These are phyloP conservation scores for Echiichthys vipera DNA, from an alignment of 2,797 vertebrate species.

Conservation along the genomic window DNA sequence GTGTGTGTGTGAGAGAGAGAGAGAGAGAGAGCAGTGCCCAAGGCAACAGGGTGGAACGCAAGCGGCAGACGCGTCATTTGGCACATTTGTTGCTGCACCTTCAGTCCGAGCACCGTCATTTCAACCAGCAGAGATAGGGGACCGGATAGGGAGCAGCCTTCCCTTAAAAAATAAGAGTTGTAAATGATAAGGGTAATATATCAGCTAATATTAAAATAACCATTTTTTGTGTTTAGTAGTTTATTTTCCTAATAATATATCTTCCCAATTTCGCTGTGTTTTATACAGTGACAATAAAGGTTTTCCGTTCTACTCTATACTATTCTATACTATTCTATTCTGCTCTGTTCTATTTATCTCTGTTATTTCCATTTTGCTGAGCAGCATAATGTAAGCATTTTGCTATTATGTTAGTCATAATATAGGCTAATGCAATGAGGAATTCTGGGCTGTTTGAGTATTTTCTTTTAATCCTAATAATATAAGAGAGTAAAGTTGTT, in stretches of 20 bases:
- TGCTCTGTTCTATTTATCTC: too few species aligned
- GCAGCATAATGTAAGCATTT: background rate
- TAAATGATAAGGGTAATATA: too few species aligned
- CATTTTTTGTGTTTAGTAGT: background rate
- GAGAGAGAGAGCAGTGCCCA: background rate
- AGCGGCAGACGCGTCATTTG: conserved; percentile 54
- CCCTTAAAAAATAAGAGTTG: conserved; percentile 27
- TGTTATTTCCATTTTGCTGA: background rate
- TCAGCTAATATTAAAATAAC: background rate
- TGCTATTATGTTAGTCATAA: too few species aligned
- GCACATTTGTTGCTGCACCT: conserved; percentile 48
- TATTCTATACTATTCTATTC: too few species aligned
- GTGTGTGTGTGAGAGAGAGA: background rate
- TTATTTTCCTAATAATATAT: too few species aligned
- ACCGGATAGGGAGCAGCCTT: conserved; percentile 6
- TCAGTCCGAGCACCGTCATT: conserved; percentile 11
- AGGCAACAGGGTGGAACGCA: conserved; percentile 32
- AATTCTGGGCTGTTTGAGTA: background rate
- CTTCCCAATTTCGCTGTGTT: too few species aligned
- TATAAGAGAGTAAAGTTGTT: background rate
- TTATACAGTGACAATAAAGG: too few species aligned
- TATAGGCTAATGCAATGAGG: background rate
- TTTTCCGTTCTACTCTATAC: too few species aligned
- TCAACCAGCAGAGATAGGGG: rapidly evolving
- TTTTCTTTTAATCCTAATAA: background rate